Evolutionary conservation across 2,797 vertebrate species (phyloP), one percentile per base, ranked within the genome.

Genomic region (Alouatta caraya): DNA sequence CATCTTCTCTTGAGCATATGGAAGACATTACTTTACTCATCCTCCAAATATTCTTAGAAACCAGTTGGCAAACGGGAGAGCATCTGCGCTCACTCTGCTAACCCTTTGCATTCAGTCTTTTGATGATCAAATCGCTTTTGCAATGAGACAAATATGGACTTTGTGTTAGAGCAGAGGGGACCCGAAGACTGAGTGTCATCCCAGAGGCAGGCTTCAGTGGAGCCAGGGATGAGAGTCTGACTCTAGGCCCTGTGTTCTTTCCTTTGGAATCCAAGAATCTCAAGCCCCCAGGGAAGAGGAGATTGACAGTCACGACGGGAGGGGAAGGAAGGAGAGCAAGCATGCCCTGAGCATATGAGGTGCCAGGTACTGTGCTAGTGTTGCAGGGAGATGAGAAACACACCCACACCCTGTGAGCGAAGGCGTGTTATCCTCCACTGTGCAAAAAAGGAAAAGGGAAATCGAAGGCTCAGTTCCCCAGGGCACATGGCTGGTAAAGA

Each of bases 21-120:
- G 89, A 94, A 96, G 37, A 67, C 28, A 88, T 97, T 81, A 95
- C 48, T 73, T 94, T 50, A 75, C 55, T 92, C 80, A 52, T 81
- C 95, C 64, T 80, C 88, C 48, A 93, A 82, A 93, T 88, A 90
- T 73, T 82, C 86, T 19, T 26, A 42, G 57, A 64, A 84, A 88
- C 87, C 55, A 39, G 57, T 8, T 21, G 90, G 37, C 30, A 4
- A 67, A 86, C 10, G 2, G 39, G 84, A 44, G 17, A 89, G n/a
- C 76, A 57, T 86, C 52, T 67, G 79, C 3, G 2, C 44, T 46
- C 46, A 5, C 17, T 39, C 24, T 9, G 37, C 57, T 88, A 76
- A 81, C 88, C 86, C 93, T 95, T 67, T 39, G 44, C 9, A 5
- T 73, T 30, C 44, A 2, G 50, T 17, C 57, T 67, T 59, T 33